These are phyloP conservation scores for Drosophila nigritarsus DNA, from an alignment of 2,888 invertebrate genomes.

Conservation along the genomic window DNA sequence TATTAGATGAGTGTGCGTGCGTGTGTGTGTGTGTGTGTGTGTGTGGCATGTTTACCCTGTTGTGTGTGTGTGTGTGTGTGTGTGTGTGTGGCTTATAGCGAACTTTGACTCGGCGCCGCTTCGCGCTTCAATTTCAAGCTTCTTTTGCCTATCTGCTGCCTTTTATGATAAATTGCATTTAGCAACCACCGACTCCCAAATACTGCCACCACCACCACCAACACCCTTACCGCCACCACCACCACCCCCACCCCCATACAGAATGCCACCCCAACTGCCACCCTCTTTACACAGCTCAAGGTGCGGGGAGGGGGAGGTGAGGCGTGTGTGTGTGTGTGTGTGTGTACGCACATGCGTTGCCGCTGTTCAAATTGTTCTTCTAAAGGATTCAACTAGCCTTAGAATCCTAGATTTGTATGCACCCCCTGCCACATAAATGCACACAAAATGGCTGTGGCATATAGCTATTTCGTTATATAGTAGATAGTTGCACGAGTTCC, in stretches of 20 bases:
- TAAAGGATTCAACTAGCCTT: constrained; percentile 67
- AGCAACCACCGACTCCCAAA: constrained; percentile 73
- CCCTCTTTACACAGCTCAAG: constrained; percentile 49
- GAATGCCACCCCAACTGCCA: constrained; percentile 42
- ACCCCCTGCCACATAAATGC: constrained; percentile 43
- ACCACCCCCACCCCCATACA: constrained; percentile 9
- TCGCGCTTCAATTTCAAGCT: constrained; percentile 73
- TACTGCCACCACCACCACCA: constrained; percentile 29
- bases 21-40: constrained; percentile 37
- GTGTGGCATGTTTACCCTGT: constrained; percentile 78
- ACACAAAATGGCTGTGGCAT: constrained; percentile 61
- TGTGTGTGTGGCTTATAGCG: constrained; percentile 38
- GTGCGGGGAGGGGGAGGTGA: constrained; percentile 7
- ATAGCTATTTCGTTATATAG: not conserved
- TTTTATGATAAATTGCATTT: constrained; percentile 82
- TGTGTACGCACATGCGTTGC: constrained; percentile 65
- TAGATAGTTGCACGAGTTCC: constrained; percentile 3
- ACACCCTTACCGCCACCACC: constrained; percentile 29
- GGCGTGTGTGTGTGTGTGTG: constrained; percentile 32
- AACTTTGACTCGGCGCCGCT: constrained; percentile 66
- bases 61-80: constrained; percentile 29
- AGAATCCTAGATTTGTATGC: constrained; percentile 16
- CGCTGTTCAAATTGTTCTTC: constrained; percentile 43
- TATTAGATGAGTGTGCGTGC: constrained; percentile 64
- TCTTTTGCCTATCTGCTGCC: constrained; percentile 49